These are phyloP conservation scores for Rhombomys opimus DNA, from an alignment of 2,113 vertebrate species.

Conservation along the genomic window DNA sequence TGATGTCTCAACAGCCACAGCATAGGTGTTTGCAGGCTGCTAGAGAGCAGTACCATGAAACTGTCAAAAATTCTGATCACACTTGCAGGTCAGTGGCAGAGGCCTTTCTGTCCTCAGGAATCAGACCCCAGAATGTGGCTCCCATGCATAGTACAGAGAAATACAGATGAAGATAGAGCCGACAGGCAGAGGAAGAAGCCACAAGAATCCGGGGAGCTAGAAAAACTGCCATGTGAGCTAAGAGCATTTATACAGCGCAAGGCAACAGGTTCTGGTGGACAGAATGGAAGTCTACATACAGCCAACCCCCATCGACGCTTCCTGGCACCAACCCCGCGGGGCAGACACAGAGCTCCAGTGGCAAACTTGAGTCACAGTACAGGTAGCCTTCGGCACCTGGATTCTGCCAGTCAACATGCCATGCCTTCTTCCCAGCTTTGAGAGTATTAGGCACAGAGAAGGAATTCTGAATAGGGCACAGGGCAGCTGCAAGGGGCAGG, in stretches of 20 bases:
- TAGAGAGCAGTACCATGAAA: background rate
- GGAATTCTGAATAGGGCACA: background rate
- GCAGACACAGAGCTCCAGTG: background rate
- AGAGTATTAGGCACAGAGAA: background rate
- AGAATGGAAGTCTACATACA: constrained; percentile 66
- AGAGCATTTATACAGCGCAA: constrained; percentile 46
- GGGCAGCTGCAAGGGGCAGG: background rate
- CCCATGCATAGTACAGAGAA: background rate
- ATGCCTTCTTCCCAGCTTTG: background rate
- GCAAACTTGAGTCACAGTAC: background rate
- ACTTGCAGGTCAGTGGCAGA: background rate
- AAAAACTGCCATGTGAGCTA: constrained; percentile 40
- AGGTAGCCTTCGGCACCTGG: background rate
- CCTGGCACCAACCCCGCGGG: constrained; percentile 70
- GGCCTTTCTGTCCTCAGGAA: background rate
- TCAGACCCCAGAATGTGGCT: background rate
- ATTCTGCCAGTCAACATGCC: constrained; percentile 19
- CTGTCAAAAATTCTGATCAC: background rate
- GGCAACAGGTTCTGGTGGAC: constrained; percentile 61
- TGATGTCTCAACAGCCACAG: background rate
- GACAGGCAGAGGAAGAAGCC: constrained; percentile 77
- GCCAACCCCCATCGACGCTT: constrained; percentile 64
- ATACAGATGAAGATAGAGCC: background rate
- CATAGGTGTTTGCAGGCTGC: rapidly evolving
- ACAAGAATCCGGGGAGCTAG: constrained; percentile 37